A percentile compares a stretch with the other conserved stretches of the same genome.
Evolutionary conservation across 2,888 invertebrate genomes (phyloP).

Genomic region (Pediacus dermestoides): DNA sequence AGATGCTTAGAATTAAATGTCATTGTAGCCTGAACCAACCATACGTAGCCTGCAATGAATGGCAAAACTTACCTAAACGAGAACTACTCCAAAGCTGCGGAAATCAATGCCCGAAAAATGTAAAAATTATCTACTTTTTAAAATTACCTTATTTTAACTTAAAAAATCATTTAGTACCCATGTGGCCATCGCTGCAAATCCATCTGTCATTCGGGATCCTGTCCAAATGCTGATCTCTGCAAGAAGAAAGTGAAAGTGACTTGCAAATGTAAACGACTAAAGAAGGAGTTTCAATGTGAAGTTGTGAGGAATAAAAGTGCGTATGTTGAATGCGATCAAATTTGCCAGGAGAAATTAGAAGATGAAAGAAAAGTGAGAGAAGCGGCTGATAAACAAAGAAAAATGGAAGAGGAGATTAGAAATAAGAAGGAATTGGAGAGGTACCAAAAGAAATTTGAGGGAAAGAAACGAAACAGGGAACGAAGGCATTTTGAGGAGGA

Average conservation of each 20-base stretch:
- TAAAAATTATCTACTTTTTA: slow-evolving; percentile 40
- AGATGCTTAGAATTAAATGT: slow-evolving; percentile 67
- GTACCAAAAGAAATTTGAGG: slow-evolving; percentile 70
- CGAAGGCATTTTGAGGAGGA: slow-evolving; percentile 47
- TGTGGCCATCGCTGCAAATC: slow-evolving; percentile 82
- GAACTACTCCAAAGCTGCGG: slow-evolving; percentile 61
- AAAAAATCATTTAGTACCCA: slow-evolving; percentile 60
- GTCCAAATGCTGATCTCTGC: slow-evolving; percentile 65
- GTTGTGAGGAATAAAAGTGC: slow-evolving; percentile 52
- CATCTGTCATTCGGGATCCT: slow-evolving; percentile 70
- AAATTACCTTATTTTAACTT: too few relatives aligned
- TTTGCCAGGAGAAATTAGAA: slow-evolving; percentile 58
- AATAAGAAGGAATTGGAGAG: slow-evolving; percentile 71
- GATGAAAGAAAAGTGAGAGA: slow-evolving; percentile 55
- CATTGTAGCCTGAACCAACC: slow-evolving; percentile 78
- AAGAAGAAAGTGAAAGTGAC: slow-evolving; percentile 74
- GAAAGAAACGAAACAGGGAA: slow-evolving; percentile 60
- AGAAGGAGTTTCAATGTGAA: slow-evolving; percentile 69
- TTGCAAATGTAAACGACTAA: slow-evolving; percentile 75
- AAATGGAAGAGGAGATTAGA: slow-evolving; percentile 62
- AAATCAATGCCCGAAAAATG: slow-evolving; percentile 81
- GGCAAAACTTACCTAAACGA: slow-evolving; percentile 54
- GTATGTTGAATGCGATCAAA: slow-evolving; percentile 60
- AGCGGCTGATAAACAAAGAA: slow-evolving; percentile 56
- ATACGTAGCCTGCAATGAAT: slow-evolving; percentile 70